phyloP scores from a whole-genome alignment of 35 echinoderm and acorn worm genomes.

The Acanthaster planci region DNA sequence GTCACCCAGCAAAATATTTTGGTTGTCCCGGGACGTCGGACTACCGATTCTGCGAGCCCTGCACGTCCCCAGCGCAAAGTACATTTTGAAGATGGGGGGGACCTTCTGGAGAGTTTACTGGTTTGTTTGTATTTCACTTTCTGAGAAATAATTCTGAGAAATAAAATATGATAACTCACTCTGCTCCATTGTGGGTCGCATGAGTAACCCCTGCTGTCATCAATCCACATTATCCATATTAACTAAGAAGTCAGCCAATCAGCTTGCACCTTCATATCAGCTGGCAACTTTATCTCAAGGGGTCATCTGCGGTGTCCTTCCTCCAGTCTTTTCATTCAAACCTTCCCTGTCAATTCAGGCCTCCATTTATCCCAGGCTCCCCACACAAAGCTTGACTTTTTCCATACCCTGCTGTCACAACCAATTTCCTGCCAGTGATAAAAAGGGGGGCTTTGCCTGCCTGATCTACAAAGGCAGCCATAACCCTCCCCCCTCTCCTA shows the following conservation, averaged over 20 bases:
- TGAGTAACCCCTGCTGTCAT: no score
- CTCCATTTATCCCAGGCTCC: not conserved
- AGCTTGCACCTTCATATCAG: not conserved
- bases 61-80: no score
- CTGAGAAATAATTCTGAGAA: no score
- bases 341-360: not conserved
- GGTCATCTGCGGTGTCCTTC: not conserved
- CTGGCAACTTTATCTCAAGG: not conserved
- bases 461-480: not conserved
- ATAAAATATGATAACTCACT: no score
- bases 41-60: no score
- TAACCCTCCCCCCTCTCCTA: not conserved
- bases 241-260: not conserved
- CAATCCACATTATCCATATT: no score
- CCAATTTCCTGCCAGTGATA: constrained; percentile 5
- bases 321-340: not conserved
- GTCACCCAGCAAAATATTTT: no score
- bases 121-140: no score
- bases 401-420: not conserved
- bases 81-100: no score
- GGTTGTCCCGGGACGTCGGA: no score
- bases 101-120: no score
- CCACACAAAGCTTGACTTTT: constrained; percentile 17
- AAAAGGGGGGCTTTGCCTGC: not conserved
- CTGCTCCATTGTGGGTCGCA: no score